Evolutionary conservation across 1,140 invertebrate genomes (phyloP).

Genomic region (Maconellicoccus hirsutus): DNA sequence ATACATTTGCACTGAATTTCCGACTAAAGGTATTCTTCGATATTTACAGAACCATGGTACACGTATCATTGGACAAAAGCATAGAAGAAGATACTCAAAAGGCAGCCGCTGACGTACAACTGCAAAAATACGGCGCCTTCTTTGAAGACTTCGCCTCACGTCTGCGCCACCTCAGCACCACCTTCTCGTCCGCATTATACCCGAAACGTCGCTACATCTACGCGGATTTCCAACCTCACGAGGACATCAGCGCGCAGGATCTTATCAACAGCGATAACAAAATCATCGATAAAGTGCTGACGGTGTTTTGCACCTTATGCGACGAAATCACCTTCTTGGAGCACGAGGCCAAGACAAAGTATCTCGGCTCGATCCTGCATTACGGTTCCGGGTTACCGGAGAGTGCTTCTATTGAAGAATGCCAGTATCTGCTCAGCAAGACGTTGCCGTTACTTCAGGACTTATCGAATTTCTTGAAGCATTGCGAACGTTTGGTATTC

Average conservation of each 20-base stretch:
- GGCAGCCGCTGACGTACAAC: conserved; percentile 15
- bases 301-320: conserved; percentile 15
- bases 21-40: no score
- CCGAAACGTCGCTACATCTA: not conserved
- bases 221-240: not conserved
- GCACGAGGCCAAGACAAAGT: not conserved
- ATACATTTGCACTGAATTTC: no score
- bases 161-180: not conserved
- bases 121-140: conserved; percentile 9
- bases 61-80: not conserved
- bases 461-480: conserved; percentile 11
- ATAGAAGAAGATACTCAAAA: conserved; percentile 13
- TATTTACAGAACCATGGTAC: not conserved
- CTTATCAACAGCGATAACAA: conserved; percentile 21
- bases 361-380: not conserved
- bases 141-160: not conserved
- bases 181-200: not conserved
- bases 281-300: conserved; percentile 17
- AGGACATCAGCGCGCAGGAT: not conserved
- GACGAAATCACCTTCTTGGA: not conserved
- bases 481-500: conserved; percentile 11
- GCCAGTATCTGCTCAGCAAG: not conserved
- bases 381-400: conserved; percentile 10
- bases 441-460: conserved; percentile 12
- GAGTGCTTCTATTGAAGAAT: not conserved